These are phyloP conservation scores for Whitmania pigra DNA, from an alignment of 1,140 invertebrate genomes.

Conservation along the genomic window DNA sequence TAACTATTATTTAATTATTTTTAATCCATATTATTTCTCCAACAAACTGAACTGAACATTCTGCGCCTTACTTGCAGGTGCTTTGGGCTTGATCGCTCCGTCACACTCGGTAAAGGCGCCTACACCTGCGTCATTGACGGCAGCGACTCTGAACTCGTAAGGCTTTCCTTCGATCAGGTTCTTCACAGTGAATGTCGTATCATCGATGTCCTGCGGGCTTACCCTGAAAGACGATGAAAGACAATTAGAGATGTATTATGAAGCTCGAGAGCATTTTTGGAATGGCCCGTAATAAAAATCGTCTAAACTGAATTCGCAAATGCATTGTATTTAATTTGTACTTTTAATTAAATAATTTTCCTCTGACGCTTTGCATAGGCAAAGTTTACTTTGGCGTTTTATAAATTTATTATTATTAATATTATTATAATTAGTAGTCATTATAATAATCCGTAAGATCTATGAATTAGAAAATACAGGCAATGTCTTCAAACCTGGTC, in stretches of 20 bases:
- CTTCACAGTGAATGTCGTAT: slow-evolving; percentile 59
- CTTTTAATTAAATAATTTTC: no score
- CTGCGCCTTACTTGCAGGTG: slow-evolving; percentile 58
- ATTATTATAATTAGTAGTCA: no score
- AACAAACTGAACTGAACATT: slow-evolving; percentile 5
- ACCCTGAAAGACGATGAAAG: slow-evolving; percentile 31
- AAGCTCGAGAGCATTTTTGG: no score
- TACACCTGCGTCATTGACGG: slow-evolving; percentile 86
- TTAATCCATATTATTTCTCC: neutral
- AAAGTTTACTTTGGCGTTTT: no score
- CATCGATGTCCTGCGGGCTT: slow-evolving; percentile 32
- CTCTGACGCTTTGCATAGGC: no score
- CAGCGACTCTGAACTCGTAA: slow-evolving; percentile 92
- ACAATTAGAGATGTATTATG: no score
- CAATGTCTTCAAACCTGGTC: slow-evolving; percentile 37
- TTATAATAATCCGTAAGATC: neutral
- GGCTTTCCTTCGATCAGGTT: slow-evolving; percentile 84
- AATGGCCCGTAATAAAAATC: no score
- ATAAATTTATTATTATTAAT: no score
- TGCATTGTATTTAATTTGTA: no score
- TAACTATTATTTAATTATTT: neutral
- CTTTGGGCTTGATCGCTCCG: slow-evolving; percentile 72
- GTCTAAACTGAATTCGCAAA: no score
- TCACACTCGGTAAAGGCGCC: slow-evolving; percentile 79
- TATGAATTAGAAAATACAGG: no score